Base-by-base conservation (phyloP, 1,140 invertebrate genomes). In the Neuroterus valhalla region DNA sequence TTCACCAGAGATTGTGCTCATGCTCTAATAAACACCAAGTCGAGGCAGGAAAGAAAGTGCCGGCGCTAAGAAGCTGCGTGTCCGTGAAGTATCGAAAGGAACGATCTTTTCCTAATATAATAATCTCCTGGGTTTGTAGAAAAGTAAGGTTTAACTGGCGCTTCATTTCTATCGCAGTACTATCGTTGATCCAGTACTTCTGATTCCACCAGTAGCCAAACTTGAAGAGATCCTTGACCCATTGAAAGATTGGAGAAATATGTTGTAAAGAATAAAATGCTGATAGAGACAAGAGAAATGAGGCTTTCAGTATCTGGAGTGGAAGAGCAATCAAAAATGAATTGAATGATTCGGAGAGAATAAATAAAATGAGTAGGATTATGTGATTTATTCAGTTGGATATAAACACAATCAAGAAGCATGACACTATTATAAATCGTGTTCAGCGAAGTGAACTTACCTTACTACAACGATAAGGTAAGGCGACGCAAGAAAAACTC, bases 401-500 rank as follows among this genome's bases (percentile, higher is more conserved):
- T 50, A 50, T 50, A 50, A 50, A 19, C n/a, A 17, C n/a, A 19
- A 4, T 50, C 48, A 50, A 21, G 21, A 50, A 50, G 17, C 48
- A 50, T 50, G n/a, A 50, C 48, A 50, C 48, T 21, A 17, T 19
- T 8, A 50, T 19, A 50, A 50, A 50, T 50, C 21, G 48, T 50
- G 48, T 21, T 4, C 5, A 19, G 48, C 17, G 48, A 50, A 50
- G 48, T 50, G 21, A 21, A 50, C 48, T 50, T 50, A 21, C 17
- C 19, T 50, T 19, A 50, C 48, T 11, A 50, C 17, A 19, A 21
- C 21, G 0, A 50, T n/a, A 50, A 17, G 48, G 48, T 50, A 21
- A 17, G 48, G 48, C 19, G 48, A 50, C 48, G 48, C 48, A 50
- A 21, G 48, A 50, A 50, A 50, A 50, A 50, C 48, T 50, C 48